Evolutionary conservation across 2,797 vertebrate genomes (phyloP).

Genomic region (Helostoma temminkii): DNA sequence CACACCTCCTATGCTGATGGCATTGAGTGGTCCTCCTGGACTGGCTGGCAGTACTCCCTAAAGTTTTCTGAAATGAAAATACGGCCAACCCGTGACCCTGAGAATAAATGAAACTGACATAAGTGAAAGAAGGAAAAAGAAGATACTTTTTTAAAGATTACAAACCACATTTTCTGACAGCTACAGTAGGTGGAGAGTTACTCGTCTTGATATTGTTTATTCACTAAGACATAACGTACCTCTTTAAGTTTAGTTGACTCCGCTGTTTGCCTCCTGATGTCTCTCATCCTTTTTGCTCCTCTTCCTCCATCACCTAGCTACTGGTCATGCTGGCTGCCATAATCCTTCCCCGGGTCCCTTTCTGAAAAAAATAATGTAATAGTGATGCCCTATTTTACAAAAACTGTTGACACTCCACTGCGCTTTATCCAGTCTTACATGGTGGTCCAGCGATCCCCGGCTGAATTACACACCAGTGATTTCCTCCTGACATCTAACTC

Average conservation of each 20-base stretch:
- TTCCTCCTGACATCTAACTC: slow-evolving; percentile 42
- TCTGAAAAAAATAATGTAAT: slow-evolving; percentile 26
- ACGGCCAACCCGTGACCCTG: slow-evolving; percentile 88
- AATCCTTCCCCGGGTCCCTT: slow-evolving; percentile 19
- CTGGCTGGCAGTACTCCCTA: slow-evolving; percentile 98
- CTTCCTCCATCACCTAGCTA: slow-evolving; percentile 42
- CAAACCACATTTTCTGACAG: slow-evolving; percentile 63
- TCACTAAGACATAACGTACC: slow-evolving; percentile 63
- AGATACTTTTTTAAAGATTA: slow-evolving; percentile 50
- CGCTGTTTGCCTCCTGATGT: slow-evolving; percentile 56
- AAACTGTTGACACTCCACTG: slow-evolving; percentile 34
- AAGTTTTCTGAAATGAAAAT: slow-evolving; percentile 99
- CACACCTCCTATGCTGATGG: slow-evolving; percentile 97
- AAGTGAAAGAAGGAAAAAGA: slow-evolving; percentile 4
- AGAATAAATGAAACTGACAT: slow-evolving; percentile 83
- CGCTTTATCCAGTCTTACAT: slow-evolving; percentile 36
- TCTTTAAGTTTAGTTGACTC: slow-evolving; percentile 65
- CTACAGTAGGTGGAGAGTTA: slow-evolving; percentile 57
- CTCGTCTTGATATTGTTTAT: slow-evolving; percentile 68
- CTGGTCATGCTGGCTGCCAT: slow-evolving; percentile 50
- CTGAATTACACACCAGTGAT: slow-evolving; percentile 48
- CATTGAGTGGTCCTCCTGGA: slow-evolving; percentile 99
- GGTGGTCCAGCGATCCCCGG: slow-evolving; percentile 28
- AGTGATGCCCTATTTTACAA: slow-evolving; percentile 30
- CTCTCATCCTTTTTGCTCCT: slow-evolving; percentile 41